A percentile compares a stretch with the other conserved stretches of the same genome.
phyloP scores from a whole-genome alignment of 1,140 invertebrate species.

The Daktulosphaira vitifoliae region DNA sequence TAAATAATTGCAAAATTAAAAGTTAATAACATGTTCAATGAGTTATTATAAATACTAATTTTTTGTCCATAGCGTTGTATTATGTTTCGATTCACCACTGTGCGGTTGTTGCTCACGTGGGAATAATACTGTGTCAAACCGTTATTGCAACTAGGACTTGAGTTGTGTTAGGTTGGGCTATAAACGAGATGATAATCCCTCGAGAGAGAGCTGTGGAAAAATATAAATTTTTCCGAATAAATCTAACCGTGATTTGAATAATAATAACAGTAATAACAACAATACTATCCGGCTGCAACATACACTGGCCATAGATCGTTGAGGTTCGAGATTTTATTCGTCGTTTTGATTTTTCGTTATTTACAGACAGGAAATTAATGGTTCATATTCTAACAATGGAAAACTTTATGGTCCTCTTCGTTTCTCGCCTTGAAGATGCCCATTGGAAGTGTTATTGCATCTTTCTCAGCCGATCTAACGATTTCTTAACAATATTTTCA shows the following conservation, averaged over 20 bases:
- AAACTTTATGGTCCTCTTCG: too few relatives aligned
- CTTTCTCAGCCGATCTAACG: too few relatives aligned
- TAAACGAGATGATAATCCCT: slow-evolving; percentile 25
- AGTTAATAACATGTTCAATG: too few relatives aligned
- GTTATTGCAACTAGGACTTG: too few relatives aligned
- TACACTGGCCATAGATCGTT: too few relatives aligned
- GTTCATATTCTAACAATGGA: not conserved
- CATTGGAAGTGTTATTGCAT: too few relatives aligned
- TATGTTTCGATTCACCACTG: too few relatives aligned
- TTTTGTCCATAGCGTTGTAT: too few relatives aligned
- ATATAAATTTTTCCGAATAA: not conserved
- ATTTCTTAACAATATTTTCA: too few relatives aligned
- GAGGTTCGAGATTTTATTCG: not conserved
- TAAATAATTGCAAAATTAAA: too few relatives aligned
- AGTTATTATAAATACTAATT: too few relatives aligned
- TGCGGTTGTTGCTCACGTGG: not conserved
- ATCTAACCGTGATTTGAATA: slow-evolving; percentile 20
- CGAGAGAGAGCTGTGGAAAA: not conserved
- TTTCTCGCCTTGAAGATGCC: too few relatives aligned
- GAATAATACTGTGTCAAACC: not conserved
- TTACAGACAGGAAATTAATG: slow-evolving; percentile 3
- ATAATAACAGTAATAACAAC: slow-evolving; percentile 16
- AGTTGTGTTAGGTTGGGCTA: not conserved
- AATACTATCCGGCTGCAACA: not conserved
- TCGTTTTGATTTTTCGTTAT: not conserved